A percentile compares a stretch with the other conserved stretches of the same genome.
These are phyloP conservation scores for Palythoa heliodiscus DNA, from an alignment of 92 coral and sea anemone species.

Conservation along the genomic window DNA sequence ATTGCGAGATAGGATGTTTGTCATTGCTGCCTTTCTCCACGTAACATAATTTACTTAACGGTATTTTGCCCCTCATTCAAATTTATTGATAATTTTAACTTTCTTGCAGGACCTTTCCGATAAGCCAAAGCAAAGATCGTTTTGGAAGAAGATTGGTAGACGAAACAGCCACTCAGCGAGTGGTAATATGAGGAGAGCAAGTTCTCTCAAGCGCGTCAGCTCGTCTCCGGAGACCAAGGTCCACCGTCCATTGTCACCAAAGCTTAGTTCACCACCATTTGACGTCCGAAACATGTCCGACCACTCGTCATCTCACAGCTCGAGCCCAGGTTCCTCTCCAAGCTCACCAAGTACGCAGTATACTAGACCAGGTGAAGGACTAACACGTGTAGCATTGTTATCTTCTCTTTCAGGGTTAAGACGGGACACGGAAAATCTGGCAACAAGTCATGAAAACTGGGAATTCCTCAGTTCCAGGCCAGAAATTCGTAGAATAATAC, in stretches of 20 bases:
- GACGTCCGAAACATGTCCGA: slow-evolving; percentile 84
- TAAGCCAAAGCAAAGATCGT: slow-evolving; percentile 70
- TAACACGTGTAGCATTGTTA: background rate
- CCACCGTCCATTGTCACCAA: slow-evolving; percentile 75
- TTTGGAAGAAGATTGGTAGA: slow-evolving; percentile 86
- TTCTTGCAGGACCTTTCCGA: slow-evolving; percentile 24
- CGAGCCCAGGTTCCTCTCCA: slow-evolving; percentile 98
- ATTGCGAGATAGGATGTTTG: no score
- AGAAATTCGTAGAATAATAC: background rate
- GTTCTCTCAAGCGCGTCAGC: slow-evolving; percentile 79
- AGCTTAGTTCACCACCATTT: slow-evolving; percentile 82
- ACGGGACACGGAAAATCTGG: background rate
- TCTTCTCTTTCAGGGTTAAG: background rate
- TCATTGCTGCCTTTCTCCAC: no score
- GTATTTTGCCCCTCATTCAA: no score
- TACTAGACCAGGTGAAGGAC: slow-evolving; percentile 86
- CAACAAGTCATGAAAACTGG: background rate
- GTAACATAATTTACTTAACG: no score
- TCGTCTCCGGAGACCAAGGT: slow-evolving; percentile 75
- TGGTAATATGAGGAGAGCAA: slow-evolving; percentile 69
- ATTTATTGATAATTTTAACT: slow-evolving; percentile 27
- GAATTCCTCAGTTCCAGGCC: background rate
- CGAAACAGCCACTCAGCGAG: slow-evolving; percentile 72
- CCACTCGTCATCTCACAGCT: slow-evolving; percentile 88
- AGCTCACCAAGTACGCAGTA: slow-evolving; percentile 79